Evolutionary conservation across 2,113 vertebrate species (phyloP).

Genomic region (Scomber scombrus): DNA sequence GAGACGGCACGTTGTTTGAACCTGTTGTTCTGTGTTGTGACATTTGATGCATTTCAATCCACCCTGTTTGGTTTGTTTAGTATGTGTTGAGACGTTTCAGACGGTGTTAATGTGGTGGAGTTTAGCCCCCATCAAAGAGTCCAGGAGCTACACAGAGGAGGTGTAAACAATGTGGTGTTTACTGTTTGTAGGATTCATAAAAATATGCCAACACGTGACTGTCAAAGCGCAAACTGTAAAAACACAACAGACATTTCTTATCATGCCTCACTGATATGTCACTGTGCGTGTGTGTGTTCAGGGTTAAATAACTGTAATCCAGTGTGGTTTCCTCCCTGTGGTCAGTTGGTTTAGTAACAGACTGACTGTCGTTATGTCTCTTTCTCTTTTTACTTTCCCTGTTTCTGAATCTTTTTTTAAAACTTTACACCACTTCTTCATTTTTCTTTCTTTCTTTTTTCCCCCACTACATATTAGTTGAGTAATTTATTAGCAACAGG

Average conservation of each 20-base stretch:
- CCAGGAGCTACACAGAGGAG: neutral
- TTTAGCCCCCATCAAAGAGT: too few relatives aligned
- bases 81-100: too few relatives aligned
- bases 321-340: conserved; percentile 68
- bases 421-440: too few relatives aligned
- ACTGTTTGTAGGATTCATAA: neutral
- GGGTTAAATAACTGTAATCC: conserved; percentile 66
- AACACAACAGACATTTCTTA: conserved; percentile 54
- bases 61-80: too few relatives aligned
- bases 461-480: neutral
- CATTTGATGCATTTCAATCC: too few relatives aligned
- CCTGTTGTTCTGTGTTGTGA: too few relatives aligned
- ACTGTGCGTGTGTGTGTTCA: conserved; percentile 36
- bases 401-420: neutral
- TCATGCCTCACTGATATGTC: conserved; percentile 42
- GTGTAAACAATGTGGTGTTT: neutral
- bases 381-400: neutral
- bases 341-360: conserved; percentile 57
- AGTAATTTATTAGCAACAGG: neutral
- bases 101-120: too few relatives aligned
- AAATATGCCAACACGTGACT: too few relatives aligned
- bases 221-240: conserved; percentile 52
- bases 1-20: too few relatives aligned
- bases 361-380: conserved; percentile 34
- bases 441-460: neutral